Base-by-base conservation (phyloP, 2,797 vertebrate genomes). In the Neosilurus mollespiculum region DNA sequence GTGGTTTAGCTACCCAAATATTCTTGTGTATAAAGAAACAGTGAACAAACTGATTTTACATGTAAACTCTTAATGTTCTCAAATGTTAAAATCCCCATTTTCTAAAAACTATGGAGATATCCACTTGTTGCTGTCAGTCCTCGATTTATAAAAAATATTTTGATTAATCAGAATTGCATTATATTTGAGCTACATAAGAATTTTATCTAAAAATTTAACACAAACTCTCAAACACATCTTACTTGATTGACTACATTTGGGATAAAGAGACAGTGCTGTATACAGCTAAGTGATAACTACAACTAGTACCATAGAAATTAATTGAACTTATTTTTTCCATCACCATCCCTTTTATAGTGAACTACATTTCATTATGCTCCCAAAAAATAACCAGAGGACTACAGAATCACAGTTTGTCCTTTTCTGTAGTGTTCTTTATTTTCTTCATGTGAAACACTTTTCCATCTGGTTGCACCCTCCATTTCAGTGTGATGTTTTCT, bases 401-500 rank as follows among this genome's bases (percentile, higher is more conserved):
- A 49, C 37, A 70, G 9, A 11, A 43, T 70, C 9, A 20, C 43
- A 11, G 20, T 71, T 22, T 37, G 8, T 24, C 4, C 15, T 9
- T n/a, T 26, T 54, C 24, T 9, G 14, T 15, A 54, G n/a, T 26
- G 9, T 26, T 54, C 26, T 26, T 54, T 73, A n/a, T 7, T 37
- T 67, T 66, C 26, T 66, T 30, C 71, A 54, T 56, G 71, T 73
- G 24, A 73, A 73, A 73, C 71, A 73, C 71, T 2, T 56, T 30
- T 56, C 53, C 71, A 75, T 75, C 53, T 18, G 51, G 24, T 20
- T 56, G 53, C 8, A 30, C 51, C 54, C 24, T 75, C 71, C 51
- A 56, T 30, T 75, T 75, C 3, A 54, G 0, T 75, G 71, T 75
- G 53, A 75, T 18, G 15, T 72, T 53, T 8, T 34, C 24, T 75